Conservation (phyloP, 2,113 vertebrate species). For the Gorsachius goisagi region DNA sequence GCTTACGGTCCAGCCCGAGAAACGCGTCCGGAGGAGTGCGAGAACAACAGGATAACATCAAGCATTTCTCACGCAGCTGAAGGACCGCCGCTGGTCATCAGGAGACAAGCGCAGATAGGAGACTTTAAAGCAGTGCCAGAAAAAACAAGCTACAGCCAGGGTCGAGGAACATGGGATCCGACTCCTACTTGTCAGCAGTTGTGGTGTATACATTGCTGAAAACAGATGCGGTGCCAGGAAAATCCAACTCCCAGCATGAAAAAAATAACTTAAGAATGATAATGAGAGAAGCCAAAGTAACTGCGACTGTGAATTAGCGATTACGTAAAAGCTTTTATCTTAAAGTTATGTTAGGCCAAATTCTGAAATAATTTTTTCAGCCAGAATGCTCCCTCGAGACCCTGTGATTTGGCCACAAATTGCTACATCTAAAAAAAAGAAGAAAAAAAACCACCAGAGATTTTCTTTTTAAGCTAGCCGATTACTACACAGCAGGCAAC, state of each 20-base stretch:
- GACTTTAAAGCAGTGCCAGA: slow-evolving; percentile 47
- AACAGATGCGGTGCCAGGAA: slow-evolving; percentile 61
- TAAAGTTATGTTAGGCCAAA: slow-evolving; percentile 18
- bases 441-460: too few relatives aligned
- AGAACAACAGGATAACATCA: slow-evolving; percentile 41
- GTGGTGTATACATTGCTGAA: slow-evolving; percentile 46
- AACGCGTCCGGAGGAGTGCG: background rate
- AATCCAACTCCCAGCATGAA: slow-evolving; percentile 54
- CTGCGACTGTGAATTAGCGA: background rate
- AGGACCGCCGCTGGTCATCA: background rate
- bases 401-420: background rate
- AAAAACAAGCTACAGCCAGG: slow-evolving; percentile 49
- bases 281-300: slow-evolving; percentile 32
- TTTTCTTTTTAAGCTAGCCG: background rate
- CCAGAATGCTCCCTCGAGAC: background rate
- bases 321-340: slow-evolving; percentile 37
- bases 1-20: background rate
- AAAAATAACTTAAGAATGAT: slow-evolving; percentile 53
- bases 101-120: slow-evolving; percentile 19
- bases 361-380: background rate
- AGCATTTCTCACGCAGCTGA: slow-evolving; percentile 21
- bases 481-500: background rate
- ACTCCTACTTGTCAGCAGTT: slow-evolving; percentile 61
- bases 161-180: slow-evolving; percentile 51
- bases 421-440: background rate